Conservation (phyloP, 2,113 vertebrate species). For the Hoplias malabaricus region DNA sequence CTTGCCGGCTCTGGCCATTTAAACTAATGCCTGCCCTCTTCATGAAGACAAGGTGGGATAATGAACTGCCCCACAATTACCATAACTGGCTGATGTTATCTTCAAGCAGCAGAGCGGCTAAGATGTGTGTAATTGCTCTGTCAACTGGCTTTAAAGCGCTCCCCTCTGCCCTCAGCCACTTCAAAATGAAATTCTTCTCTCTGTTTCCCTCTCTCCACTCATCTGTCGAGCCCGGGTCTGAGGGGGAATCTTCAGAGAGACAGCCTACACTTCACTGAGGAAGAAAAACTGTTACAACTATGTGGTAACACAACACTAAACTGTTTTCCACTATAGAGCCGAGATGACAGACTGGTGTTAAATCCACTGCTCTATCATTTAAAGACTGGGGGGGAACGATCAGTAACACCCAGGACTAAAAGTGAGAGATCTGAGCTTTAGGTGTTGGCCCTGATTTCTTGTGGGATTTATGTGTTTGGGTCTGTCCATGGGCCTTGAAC, state of each 20-base stretch:
- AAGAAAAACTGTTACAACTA: constrained; percentile 45
- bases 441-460: neutral
- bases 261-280: constrained; percentile 57
- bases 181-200: constrained; percentile 87
- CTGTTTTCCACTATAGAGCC: neutral
- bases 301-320: constrained; percentile 22
- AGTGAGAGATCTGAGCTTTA: neutral
- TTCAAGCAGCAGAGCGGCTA: constrained; percentile 62
- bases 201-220: constrained; percentile 60
- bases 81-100: constrained; percentile 73
- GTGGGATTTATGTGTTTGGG: neutral
- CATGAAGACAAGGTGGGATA: constrained; percentile 61
- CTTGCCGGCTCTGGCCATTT: constrained; percentile 46
- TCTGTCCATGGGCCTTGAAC: neutral
- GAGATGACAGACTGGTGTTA: neutral
- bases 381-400: neutral
- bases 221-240: constrained; percentile 73
- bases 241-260: constrained; percentile 85
- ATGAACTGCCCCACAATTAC: constrained; percentile 69
- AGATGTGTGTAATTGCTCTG: constrained; percentile 83
- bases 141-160: constrained; percentile 76
- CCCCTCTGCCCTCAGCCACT: constrained; percentile 78
- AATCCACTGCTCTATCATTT: neutral
- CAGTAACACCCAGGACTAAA: neutral
- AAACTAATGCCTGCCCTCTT: constrained; percentile 60